These are phyloP conservation scores for Hypselothyrea guttata DNA, from an alignment of 2,888 invertebrate genomes.

Conservation along the genomic window DNA sequence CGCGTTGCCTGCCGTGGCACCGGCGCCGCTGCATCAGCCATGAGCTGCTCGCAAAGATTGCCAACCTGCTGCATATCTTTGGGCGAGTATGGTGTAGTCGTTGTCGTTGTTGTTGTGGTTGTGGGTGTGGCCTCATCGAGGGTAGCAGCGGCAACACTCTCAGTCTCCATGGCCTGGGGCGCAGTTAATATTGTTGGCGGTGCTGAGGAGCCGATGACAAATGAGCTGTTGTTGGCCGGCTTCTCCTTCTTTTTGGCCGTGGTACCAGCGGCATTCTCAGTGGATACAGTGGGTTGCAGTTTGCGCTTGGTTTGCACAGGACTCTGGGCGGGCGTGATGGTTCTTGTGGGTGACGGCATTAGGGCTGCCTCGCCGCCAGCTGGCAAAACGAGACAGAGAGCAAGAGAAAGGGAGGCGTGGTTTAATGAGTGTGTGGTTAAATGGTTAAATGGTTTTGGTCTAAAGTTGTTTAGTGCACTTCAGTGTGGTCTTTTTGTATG, in stretches of 20 bases:
- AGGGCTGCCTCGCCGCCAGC: constrained; percentile 83
- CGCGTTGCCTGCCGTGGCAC: constrained; percentile 66
- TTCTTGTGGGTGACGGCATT: constrained; percentile 85
- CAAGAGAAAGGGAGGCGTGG: constrained; percentile 58
- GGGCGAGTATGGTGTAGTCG: constrained; percentile 59
- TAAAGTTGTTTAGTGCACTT: constrained; percentile 73
- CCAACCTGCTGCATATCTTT: constrained; percentile 78
- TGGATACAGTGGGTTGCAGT: constrained; percentile 89
- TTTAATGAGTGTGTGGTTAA: constrained; percentile 68
- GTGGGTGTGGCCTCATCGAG: no score
- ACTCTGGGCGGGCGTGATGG: constrained; percentile 83
- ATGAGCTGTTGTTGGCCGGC: constrained; percentile 71
- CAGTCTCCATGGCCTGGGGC: constrained; percentile 71
- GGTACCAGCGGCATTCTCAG: constrained; percentile 84
- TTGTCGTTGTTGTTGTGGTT: constrained; percentile 19
- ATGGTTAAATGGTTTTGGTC: constrained; percentile 66
- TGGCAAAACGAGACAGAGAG: constrained; percentile 49
- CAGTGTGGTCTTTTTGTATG: constrained; percentile 44
- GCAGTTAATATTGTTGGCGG: constrained; percentile 19
- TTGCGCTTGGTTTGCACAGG: constrained; percentile 88
- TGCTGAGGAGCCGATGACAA: constrained; percentile 56
- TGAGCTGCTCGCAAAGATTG: constrained; percentile 79
- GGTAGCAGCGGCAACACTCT: constrained; percentile 53
- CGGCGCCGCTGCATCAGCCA: constrained; percentile 40
- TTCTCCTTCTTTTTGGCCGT: constrained; percentile 88